Evolutionary conservation across 1,140 invertebrate genomes (phyloP), one percentile per base, ranked within the genome.

Genomic region (Saxidomus purpurata): DNA sequence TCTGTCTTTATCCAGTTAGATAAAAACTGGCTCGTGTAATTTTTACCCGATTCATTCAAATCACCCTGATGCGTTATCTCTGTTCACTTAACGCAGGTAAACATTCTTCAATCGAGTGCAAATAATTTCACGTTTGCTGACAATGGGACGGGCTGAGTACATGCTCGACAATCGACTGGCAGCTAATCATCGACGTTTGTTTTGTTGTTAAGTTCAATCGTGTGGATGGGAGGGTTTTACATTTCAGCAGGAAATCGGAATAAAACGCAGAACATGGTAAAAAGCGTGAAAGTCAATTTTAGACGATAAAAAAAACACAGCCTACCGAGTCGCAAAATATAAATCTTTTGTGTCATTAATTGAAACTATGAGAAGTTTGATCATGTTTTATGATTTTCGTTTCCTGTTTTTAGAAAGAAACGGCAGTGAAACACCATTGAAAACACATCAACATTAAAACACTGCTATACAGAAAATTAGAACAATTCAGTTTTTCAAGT

Each of bases 101-200:
- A 79, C n/a, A 55, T 52, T 31, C 28, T 79, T 79, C 47, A 79
- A 79, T 55, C 47, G 6, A 79, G 76, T 79, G 76, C 76, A 55
- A 79, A 79, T 79, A 79, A 79, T 79, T 79, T 79, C 49, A 79
- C 76, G 31, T 79, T 79, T 31, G 49, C 49, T 55, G 76, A 79
- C 76, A 79, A 79, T 79, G 76, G 76, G 76, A 55, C 76, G 76
- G 76, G 76, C 76, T 11, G 28, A 52, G 43, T 17, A 79, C 76
- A 79, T 79, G 76, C 76, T 79, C 76, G 2, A 28, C n/a, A 25
- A 79, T 79, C 76, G 76, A 79, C 76, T 49, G 31, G 49, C 47
- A 49, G 47, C 76, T 77, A 79, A 79, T 79, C 76, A 79, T 49
- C 17, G 49, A 55, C 49, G 76, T 55, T 79, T 79, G 76, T 79